Evolutionary conservation across 2,888 invertebrate species (phyloP), one percentile per base, ranked within the genome.

Genomic region (Drosophila sordidula): DNA sequence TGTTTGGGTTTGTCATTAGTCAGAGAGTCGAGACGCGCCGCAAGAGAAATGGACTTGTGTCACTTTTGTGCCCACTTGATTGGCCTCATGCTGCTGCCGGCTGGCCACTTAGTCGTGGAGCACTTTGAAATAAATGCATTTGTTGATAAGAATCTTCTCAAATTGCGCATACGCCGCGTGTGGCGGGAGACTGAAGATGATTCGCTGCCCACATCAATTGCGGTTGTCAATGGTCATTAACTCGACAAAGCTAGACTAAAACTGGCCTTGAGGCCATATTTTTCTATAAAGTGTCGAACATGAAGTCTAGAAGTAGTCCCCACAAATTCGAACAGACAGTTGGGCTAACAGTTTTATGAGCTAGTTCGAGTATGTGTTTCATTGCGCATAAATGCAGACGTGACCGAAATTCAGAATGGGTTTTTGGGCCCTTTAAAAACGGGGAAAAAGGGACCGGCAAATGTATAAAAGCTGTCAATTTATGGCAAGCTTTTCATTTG

Each of bases 371-470:
- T 47, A 50, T 65, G 57, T 73, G 70, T 82, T 78, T 69, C 66
- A 66, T 59, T 73, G 45, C 66, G 52, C 75, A 67, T 83, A 65
- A 69, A 50, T 57, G 59, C 66, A 54, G 51, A 82, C 81, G 83
- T 82, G 86, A 77, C 67, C 25, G 54, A 70, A 75, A 70, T 76
- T 41, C 25, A 6, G 36, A 74, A 69, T 36, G 12, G 6, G 14
- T 32, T 47, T 25, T 41, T 25, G 25, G 32, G 11, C 38, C 9
- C n/a, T 58, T 46, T 65, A 22, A 73, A 70, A 45, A 51, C 38
- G 29, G 32, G 38, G 11, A 16, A 47, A 55, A 61, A 41, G n/a
- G 65, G 32, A 52, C 54, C 25, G 25, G 49, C 14, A 50, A 25
- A 52, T 51, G 44, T 52, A 52, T 57, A 39, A 64, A 64, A 54